Percentiles rank a stretch among this genome's conserved stretches.
phyloP scores from a whole-genome alignment of 2,113 vertebrate species.

The Apteryx owenii region DNA sequence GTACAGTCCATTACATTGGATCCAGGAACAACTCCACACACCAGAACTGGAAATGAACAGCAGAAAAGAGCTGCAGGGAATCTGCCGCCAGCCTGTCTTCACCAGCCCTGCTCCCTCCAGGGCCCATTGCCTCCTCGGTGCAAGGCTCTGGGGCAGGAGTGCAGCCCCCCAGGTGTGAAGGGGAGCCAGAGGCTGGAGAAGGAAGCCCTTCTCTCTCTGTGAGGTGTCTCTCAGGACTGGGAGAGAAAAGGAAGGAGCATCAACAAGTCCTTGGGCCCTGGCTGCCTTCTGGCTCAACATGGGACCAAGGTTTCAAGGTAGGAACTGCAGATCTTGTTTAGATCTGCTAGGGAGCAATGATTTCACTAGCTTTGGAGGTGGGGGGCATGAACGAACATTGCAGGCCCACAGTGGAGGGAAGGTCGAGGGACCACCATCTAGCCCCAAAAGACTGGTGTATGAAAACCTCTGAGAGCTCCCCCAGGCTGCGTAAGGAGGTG shows the following conservation, averaged over 20 bases:
- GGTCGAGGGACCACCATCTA: neutral
- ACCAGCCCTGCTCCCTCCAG: accelerated
- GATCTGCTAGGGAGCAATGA: neutral
- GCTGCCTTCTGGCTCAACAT: neutral
- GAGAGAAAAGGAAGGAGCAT: neutral
- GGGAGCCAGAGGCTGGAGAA: neutral
- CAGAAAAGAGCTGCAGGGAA: neutral
- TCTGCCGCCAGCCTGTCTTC: neutral
- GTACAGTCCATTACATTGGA: neutral
- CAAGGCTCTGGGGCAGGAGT: neutral
- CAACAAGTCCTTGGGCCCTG: neutral
- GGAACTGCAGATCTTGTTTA: neutral
- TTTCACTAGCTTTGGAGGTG: neutral
- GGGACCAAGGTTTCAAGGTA: neutral
- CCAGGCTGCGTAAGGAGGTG: neutral
- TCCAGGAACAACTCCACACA: neutral
- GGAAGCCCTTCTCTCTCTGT: neutral
- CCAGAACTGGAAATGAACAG: neutral
- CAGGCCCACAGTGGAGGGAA: neutral
- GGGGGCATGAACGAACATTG: neutral
- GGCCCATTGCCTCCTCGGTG: neutral
- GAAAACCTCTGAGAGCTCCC: neutral
- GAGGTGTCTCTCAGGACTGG: neutral
- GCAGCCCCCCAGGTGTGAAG: neutral
- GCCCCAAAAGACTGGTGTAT: neutral